Conservation (phyloP, 2,888 invertebrate species). For the Lithophane ornitopus region DNA sequence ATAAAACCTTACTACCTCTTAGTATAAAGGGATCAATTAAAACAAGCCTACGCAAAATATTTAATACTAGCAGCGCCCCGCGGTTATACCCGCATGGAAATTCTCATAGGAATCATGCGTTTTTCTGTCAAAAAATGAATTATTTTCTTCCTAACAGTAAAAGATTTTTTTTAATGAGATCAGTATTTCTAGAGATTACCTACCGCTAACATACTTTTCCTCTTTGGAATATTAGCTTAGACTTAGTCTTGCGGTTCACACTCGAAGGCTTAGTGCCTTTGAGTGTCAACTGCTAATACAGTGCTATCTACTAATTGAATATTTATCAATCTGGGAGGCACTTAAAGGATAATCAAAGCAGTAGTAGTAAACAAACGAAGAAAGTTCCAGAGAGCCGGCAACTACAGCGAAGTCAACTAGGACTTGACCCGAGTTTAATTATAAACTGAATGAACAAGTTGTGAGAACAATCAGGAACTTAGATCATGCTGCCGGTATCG, state of each 20-base stretch:
- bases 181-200: not conserved
- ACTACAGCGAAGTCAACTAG: conserved; percentile 82
- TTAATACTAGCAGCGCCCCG: not conserved
- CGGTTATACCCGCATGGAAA: not conserved
- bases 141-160: fast-evolving
- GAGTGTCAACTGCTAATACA: conserved; percentile 44
- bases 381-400: conserved; percentile 78
- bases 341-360: conserved; percentile 81
- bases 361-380: conserved; percentile 84
- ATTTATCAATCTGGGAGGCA: conserved; percentile 79
- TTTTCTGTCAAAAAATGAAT: not conserved
- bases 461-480: conserved; percentile 82
- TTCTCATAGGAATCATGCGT: not conserved
- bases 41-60: conserved; percentile 13
- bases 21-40: conserved; percentile 41
- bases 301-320: conserved; percentile 69
- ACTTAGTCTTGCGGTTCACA: not conserved
- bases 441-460: conserved; percentile 86
- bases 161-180: not conserved
- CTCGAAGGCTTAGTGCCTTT: not conserved
- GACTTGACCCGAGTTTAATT: conserved; percentile 88
- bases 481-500: conserved; percentile 77
- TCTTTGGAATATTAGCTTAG: not conserved
- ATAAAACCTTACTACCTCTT: conserved; percentile 23
- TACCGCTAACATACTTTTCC: not conserved